Base-by-base conservation (phyloP, 2,797 vertebrate species). In the Anableps anableps region DNA sequence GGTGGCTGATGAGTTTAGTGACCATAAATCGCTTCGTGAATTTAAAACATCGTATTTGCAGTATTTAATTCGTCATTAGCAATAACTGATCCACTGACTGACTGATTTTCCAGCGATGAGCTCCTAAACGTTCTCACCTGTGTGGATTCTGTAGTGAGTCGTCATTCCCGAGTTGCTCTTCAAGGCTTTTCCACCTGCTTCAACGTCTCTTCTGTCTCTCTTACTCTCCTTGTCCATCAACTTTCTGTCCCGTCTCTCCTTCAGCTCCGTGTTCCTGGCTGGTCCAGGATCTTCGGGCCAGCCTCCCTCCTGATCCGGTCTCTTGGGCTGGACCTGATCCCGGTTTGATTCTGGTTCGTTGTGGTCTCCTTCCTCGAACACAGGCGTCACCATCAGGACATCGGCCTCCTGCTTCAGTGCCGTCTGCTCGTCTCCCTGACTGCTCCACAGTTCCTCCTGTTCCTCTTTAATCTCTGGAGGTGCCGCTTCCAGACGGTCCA, bases 381-480 rank as follows among this genome's bases (percentile, higher is more conserved):
- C 0, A 43, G 19, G 62, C 16, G 34, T 36, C 62, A 72, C 55
- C 23, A 14, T 71, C 0, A 53, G 41, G 11, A 6, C 9, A 11
- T 78, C 81, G 1, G 36, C 4, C 36, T 66, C 64, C 77, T 73
- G 72, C 34, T 85, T 77, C 23, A 81, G 4, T 5, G 34, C 38
- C 74, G 75, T 45, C 23, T 75, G 62, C 10, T 71, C 75, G 60
- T 0, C 66, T 14, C 66, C 76, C 29, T 58, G 66, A 78, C 38
- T 29, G 43, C 5, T 75, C 45, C 68, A 53, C 17, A 62, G n/a
- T 26, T 87, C 80, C 51, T 81, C 72, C 8, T 64, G 71, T 66
- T 91, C 88, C 70, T 83, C 81, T 80, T 84, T 71, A 48, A 88
- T 74, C 45, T 45, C 43, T 64, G 50, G 51, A 72, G 48, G 41